Base-by-base conservation (phyloP, 2,797 vertebrate species). In the Caiman crocodilus region DNA sequence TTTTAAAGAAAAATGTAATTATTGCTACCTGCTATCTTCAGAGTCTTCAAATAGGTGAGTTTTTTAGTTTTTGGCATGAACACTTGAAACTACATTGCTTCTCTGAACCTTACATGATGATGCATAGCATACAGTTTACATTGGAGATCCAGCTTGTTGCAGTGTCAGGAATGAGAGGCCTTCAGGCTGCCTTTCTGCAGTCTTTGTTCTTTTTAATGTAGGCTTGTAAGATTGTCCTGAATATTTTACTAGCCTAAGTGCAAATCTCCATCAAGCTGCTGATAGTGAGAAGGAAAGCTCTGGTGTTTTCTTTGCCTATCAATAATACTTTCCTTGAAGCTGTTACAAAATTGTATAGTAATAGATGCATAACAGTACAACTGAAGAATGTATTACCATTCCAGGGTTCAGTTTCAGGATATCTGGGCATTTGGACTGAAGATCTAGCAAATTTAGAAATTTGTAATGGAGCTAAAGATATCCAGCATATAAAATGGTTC, bases 1-100 rank as follows among this genome's bases (percentile, higher is more conserved):
- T 0, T 83, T 94, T 94, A 92, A 93, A 92, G 96, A 90, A 95
- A 95, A 96, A 94, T 74, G 21, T 90, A 92, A 93, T 95, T 92
- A 88, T 94, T 91, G 94, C 90, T 73, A 59, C 88, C 63, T 88
- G 82, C 73, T 79, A 96, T 89, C 88, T 94, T 93, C 90, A 85
- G 79, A 85, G 60, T 78, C 67, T 87, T 92, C 59, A 85, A 79
- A 92, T 25, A 78, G 92, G 76, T 77, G 92, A 93, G 90, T 91
- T 94, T 94, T 91, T 35, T 88, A 82, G 55, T 56, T 73, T 76
- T 23, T 94, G 87, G 85, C 88, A 88, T 86, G 92, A 76, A 90
- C 84, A 88, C 82, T 90, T 92, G 77, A 83, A 89, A 69, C 81
- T 0, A 0, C 16, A 14, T 88, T 61, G 4, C 83, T 90, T 86